phyloP scores from a whole-genome alignment of 2,797 vertebrate genomes.

The Natrix natrix region DNA sequence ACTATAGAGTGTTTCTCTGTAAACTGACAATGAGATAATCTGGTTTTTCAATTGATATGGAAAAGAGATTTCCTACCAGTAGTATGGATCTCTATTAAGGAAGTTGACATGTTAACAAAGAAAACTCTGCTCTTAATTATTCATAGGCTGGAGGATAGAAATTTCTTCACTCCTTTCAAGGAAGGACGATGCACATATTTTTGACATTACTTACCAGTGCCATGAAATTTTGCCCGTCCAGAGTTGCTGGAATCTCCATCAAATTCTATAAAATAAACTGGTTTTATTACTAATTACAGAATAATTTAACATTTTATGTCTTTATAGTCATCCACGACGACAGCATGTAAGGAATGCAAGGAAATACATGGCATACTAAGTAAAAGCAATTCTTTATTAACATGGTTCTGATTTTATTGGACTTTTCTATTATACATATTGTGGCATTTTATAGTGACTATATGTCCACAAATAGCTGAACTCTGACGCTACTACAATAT shows the following conservation, averaged over 20 bases:
- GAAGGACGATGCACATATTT: neutral
- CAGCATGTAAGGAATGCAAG: constrained; percentile 63
- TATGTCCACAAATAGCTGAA: constrained; percentile 46
- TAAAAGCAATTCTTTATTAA: constrained; percentile 67
- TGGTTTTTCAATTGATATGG: constrained; percentile 40
- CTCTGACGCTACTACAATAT: constrained; percentile 50
- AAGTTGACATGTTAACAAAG: constrained; percentile 48
- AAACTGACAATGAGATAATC: constrained; percentile 22
- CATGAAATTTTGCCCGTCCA: neutral
- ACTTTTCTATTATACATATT: constrained; percentile 30
- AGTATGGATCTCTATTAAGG: constrained; percentile 61
- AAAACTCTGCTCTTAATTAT: constrained; percentile 10
- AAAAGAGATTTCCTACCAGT: constrained; percentile 29
- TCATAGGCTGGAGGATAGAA: neutral
- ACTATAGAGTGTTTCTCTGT: constrained; percentile 29
- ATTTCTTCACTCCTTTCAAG: neutral
- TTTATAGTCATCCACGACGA: constrained; percentile 45
- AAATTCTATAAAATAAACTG: constrained; percentile 58
- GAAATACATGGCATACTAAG: constrained; percentile 64
- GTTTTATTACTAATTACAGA: constrained; percentile 58
- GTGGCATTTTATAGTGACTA: constrained; percentile 28
- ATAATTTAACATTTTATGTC: constrained; percentile 34
- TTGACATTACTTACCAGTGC: neutral
- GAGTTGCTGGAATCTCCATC: constrained; percentile 48
- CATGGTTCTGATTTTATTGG: constrained; percentile 42